These are phyloP conservation scores for Galendromus occidentalis DNA, from an alignment of 1,140 invertebrate species.

Conservation along the genomic window DNA sequence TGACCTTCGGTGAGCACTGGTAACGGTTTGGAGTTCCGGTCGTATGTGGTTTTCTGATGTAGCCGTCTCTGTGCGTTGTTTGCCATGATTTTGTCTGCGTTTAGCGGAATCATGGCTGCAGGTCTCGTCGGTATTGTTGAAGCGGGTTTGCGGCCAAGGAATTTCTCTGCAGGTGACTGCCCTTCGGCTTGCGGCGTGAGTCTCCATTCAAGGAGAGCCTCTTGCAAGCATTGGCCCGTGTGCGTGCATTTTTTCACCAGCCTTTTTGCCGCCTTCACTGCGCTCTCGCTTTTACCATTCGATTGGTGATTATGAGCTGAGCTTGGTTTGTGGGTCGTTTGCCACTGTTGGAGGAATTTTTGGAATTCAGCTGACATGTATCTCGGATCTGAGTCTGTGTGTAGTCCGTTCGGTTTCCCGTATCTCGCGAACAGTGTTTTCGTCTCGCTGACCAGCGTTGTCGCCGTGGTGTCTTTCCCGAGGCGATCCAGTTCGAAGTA, in stretches of 20 bases:
- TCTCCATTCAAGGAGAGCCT: no score
- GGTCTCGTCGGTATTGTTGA: neutral
- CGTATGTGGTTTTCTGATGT: no score
- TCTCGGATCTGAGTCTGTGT: no score
- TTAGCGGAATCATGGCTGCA: neutral
- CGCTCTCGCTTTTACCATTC: neutral
- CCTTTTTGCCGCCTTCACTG: neutral
- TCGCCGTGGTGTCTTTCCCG: neutral
- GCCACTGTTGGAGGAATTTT: neutral
- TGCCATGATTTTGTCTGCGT: neutral
- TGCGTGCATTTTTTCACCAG: neutral
- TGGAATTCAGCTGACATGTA: neutral
- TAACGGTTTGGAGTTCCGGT: no score
- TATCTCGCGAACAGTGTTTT: neutral
- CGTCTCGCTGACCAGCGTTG: neutral
- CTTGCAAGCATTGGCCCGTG: no score
- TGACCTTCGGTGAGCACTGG: no score
- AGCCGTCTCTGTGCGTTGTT: neutral
- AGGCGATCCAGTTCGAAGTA: neutral
- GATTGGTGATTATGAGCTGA: neutral
- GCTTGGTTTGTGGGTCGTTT: neutral
- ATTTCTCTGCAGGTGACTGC: neutral
- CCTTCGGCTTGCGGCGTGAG: no score
- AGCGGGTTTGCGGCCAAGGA: neutral
- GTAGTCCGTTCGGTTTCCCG: neutral